Evolutionary conservation across 1,140 invertebrate species (phyloP), one percentile per base, ranked within the genome.

Genomic region (Microplitis mediator): DNA sequence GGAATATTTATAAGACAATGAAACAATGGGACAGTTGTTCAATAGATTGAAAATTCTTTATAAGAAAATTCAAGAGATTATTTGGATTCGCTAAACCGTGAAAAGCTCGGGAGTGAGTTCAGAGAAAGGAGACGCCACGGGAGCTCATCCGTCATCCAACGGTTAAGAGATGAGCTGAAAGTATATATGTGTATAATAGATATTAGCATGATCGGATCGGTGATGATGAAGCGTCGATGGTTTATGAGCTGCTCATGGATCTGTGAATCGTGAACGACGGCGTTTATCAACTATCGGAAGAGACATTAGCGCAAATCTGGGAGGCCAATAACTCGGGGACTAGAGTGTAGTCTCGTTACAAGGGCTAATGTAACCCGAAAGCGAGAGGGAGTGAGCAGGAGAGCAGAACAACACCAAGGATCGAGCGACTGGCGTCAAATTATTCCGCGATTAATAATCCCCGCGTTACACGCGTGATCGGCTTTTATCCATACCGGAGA

Each of bases 391-490:
- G 72, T 23, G 58, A 68, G n/a, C n/a, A 23, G 31, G 66, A 69
- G 58, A 34, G 36, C 35, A 35, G 63, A 9, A 16, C 34, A 60
- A 70, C 51, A 54, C 13, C 69, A 75, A 73, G 70, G 72, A 52
- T 71, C 67, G 67, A 75, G 63, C 45, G 61, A 23, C 64, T 73
- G 77, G 79, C 78, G 80, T 81, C 79, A 81, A 85, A 86, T 86
- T 86, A 85, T 85, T 81, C 82, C 65, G 76, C 83, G 84, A 86
- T 85, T 85, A 85, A 86, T 86, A 85, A 86, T 86, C 83, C 78
- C 76, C 79, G 76, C 79, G 83, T 86, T 86, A 85, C 83, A 85
- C 85, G 83, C 85, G 85, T 83, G 85, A 85, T 85, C 82, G 81
- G 13, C 79, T 83, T 82, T 84, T 81, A 82, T 84, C 80, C 73